These are phyloP conservation scores for Epistrophella euchroma DNA, from an alignment of 2,888 invertebrate genomes.

Conservation along the genomic window DNA sequence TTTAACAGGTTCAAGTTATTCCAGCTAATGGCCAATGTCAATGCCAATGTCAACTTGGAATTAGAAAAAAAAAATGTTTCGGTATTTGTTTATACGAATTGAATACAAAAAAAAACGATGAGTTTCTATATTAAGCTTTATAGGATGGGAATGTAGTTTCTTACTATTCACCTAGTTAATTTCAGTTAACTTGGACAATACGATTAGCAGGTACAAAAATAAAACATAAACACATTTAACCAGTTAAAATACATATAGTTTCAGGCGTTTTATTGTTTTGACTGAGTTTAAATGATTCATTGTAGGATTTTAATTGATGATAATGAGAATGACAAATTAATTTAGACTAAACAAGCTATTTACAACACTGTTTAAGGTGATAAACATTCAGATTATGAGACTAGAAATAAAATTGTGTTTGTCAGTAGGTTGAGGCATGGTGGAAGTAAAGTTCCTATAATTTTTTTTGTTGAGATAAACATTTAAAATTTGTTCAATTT, in stretches of 20 bases:
- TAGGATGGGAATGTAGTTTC: background rate
- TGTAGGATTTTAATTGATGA: constrained; percentile 10
- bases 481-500: too few relatives aligned
- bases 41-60: constrained; percentile 35
- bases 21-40: constrained; percentile 29
- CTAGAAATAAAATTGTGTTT: background rate
- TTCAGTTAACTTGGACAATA: constrained; percentile 15
- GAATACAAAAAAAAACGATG: constrained; percentile 7
- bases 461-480: too few relatives aligned
- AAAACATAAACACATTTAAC: background rate
- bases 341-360: background rate
- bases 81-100: background rate
- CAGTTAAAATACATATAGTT: background rate
- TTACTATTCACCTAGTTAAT: background rate
- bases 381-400: background rate
- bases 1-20: constrained; percentile 3
- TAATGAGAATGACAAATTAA: constrained; percentile 26
- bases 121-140: background rate
- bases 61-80: constrained; percentile 9
- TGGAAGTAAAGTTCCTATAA: too few relatives aligned
- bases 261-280: background rate
- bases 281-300: constrained; percentile 15
- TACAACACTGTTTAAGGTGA: background rate
- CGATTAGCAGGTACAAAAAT: background rate
- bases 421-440: too few relatives aligned